Base-by-base conservation (phyloP, 2,888 invertebrate genomes). In the Limnephilus lunatus region DNA sequence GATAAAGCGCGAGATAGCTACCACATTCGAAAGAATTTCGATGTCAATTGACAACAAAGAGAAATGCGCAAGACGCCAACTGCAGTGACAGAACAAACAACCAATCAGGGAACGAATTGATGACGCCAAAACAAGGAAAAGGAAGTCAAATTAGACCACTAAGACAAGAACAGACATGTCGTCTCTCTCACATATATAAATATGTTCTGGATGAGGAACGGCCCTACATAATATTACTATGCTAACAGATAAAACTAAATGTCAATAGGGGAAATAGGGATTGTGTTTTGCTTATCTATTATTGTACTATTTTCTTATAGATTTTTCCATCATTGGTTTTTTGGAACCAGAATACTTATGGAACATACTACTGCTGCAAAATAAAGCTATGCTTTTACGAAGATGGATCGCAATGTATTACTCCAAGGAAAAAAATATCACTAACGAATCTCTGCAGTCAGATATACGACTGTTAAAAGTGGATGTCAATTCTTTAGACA, bases 331-430 rank as follows among this genome's bases (percentile, higher is more conserved):
- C 39, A 94, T 96, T 93, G 95, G 95, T 31, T 96, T 97, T 94
- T 95, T 97, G 91, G 95, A 96, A 82, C 95, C 96, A 14, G 94
- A 95, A 92, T 95, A 95, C 94, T 95, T 97, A 94, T 97, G 97
- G 97, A 95, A 96, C 94, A 96, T 96, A 94, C 95, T 97, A 91
- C 94, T 97, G 90, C 95, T 95, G 90, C 96, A 96, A 93, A 97
- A 97, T 94, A 96, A 97, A 94, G 95, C 96, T 2, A 96, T 97
- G 95, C 95, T 97, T 92, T 94, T 97, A 91, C 95, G 96, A 92
- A 95, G 95, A 81, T 97, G 97, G 97, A 97, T 97, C 92, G 96
- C 97, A 94, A 95, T 96, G 92, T 96, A 96, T 3, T 96, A 96
- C 94, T 95, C 96, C 15, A 95, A 96, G 25, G 96, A 96, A 91